phyloP scores from a whole-genome alignment of 1,140 invertebrate genomes.

The Achroia grisella region DNA sequence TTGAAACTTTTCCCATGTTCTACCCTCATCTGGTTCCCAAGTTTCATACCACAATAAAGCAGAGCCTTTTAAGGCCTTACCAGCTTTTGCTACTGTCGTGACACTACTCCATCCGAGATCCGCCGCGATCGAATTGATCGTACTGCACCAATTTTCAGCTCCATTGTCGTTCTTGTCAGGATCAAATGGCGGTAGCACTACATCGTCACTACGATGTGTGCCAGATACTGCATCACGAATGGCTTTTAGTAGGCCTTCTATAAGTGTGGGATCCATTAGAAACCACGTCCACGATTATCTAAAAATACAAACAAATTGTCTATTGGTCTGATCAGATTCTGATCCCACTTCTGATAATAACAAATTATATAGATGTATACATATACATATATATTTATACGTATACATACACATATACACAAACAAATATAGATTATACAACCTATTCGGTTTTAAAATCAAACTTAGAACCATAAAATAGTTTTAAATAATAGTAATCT shows the following conservation, averaged over 20 bases:
- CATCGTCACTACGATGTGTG: not conserved
- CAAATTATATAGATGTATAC: no score
- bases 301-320: not conserved
- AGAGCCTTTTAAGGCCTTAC: slow-evolving; percentile 9
- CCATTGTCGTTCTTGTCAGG: not conserved
- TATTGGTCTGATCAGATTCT: not conserved
- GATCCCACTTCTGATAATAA: not conserved
- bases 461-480: no score
- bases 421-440: no score
- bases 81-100: slow-evolving; percentile 1
- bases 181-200: not conserved
- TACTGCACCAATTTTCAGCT: not conserved
- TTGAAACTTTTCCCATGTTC: slow-evolving; percentile 5
- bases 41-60: slow-evolving; percentile 4
- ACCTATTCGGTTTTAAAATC: no score
- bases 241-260: not conserved
- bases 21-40: not conserved
- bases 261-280: not conserved
- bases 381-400: no score
- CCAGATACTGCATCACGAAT: not conserved
- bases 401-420: no score
- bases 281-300: no score
- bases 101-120: no score
- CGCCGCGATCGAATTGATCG: not conserved
- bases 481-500: no score